phyloP scores from a whole-genome alignment of 2,797 vertebrate genomes.

The Falco berigora region DNA sequence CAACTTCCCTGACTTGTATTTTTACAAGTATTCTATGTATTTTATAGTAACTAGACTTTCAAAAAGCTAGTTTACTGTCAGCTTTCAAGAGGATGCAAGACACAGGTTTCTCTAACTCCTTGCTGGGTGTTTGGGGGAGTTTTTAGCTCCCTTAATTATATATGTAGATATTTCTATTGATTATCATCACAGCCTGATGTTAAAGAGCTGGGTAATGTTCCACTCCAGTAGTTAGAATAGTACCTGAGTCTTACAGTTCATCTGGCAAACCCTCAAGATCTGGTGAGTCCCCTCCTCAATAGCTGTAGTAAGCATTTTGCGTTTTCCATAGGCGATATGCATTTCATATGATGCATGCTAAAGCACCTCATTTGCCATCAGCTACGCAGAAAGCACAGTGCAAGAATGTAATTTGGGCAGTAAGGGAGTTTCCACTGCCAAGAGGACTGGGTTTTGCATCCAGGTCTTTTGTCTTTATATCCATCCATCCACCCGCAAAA shows the following conservation, averaged over 20 bases:
- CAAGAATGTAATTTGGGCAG: not conserved
- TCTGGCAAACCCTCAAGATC: not conserved
- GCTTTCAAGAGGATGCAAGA: not conserved
- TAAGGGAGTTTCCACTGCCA: not conserved
- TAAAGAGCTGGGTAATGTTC: not conserved
- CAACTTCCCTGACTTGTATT: not conserved
- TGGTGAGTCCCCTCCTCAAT: not conserved
- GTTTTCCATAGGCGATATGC: not conserved
- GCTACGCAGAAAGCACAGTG: not conserved
- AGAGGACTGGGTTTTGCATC: not conserved
- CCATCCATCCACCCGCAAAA: not conserved
- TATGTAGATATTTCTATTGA: not conserved
- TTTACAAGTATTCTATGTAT: not conserved
- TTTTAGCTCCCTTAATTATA: not conserved
- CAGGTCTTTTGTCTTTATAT: not conserved
- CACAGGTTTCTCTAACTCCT: not conserved
- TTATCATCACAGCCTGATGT: not conserved
- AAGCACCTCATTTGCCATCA: not conserved
- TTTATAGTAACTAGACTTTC: not conserved
- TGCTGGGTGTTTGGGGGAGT: not conserved
- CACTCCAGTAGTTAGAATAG: not conserved
- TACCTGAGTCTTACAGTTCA: not conserved
- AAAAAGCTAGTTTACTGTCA: not conserved
- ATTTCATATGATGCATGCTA: not conserved
- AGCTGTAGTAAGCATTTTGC: not conserved